Conservation (phyloP, 2,797 vertebrate species). For the Sylvilagus floridanus region DNA sequence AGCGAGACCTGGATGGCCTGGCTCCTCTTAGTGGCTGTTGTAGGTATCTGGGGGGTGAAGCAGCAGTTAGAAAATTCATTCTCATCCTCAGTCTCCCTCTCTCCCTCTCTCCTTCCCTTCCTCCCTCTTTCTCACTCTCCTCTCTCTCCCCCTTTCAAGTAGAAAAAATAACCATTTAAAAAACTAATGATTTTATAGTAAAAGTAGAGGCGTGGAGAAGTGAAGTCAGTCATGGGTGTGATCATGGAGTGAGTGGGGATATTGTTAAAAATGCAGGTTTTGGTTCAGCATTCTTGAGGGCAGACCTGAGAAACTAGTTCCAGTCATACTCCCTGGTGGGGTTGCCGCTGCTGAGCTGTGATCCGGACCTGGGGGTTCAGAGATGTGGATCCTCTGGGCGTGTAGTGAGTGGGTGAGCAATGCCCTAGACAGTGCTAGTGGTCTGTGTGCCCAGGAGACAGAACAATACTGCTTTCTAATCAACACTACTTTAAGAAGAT, state of each 20-base stretch:
- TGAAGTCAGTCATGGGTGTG: background rate
- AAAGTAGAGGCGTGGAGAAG: background rate
- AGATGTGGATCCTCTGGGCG: background rate
- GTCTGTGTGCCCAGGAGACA: background rate
- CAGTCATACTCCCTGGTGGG: background rate
- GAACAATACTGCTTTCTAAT: background rate
- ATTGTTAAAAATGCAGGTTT: slow-evolving; percentile 12
- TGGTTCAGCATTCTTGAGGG: background rate
- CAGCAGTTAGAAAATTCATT: background rate
- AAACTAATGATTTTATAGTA: slow-evolving; percentile 28
- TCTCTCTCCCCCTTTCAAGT: too few relatives aligned
- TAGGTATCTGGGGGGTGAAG: too few relatives aligned
- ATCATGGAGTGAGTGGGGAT: background rate
- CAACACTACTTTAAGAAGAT: background rate
- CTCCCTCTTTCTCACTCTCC: too few relatives aligned
- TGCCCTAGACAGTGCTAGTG: background rate
- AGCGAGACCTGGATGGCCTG: too few relatives aligned
- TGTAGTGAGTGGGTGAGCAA: background rate
- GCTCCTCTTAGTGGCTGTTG: too few relatives aligned
- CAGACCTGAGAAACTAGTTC: background rate
- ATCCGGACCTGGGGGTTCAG: background rate
- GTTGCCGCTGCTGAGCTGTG: background rate
- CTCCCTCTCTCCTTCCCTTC: too few relatives aligned
- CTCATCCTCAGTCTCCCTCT: too few relatives aligned
- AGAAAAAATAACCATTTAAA: too few relatives aligned